A percentile compares a stretch with the other conserved stretches of the same genome.
These are phyloP conservation scores for Epinephelus fuscoguttatus DNA, from an alignment of 2,113 vertebrate genomes.

Conservation along the genomic window DNA sequence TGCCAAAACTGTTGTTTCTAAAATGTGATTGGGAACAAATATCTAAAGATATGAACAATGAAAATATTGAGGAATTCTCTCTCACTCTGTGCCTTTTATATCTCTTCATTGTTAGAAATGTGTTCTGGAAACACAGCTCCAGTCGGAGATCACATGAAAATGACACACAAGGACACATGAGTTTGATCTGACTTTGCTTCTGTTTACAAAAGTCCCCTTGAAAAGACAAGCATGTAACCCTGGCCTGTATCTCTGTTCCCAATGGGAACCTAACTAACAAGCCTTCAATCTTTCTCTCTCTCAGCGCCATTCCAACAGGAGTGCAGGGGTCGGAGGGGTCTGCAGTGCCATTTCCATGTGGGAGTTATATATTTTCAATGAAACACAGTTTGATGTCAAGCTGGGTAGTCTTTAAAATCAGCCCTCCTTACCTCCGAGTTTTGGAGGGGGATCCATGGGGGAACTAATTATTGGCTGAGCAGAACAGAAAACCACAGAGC, in stretches of 20 bases:
- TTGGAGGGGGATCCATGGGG: slow-evolving; percentile 27
- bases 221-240: slow-evolving; percentile 12
- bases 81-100: not conserved
- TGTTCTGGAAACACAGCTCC: not conserved
- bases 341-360: too few relatives aligned
- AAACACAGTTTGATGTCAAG: slow-evolving; percentile 53
- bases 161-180: not conserved
- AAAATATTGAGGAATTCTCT: not conserved
- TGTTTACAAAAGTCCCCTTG: slow-evolving; percentile 15
- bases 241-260: not conserved
- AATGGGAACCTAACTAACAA: not conserved
- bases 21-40: not conserved
- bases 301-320: too few relatives aligned
- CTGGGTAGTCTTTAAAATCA: slow-evolving; percentile 44
- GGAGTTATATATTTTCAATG: slow-evolving; percentile 32
- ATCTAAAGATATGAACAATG: not conserved
- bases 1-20: not conserved
- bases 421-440: slow-evolving; percentile 21
- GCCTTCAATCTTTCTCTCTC: slow-evolving; percentile 1
- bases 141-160: slow-evolving; percentile 4
- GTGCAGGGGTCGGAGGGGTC: too few relatives aligned
- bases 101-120: not conserved
- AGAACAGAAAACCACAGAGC: slow-evolving; percentile 38
- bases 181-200: slow-evolving; percentile 3
- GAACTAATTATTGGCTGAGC: slow-evolving; percentile 54